phyloP scores from a whole-genome alignment of 2,113 vertebrate genomes.

The Cavia aperea region DNA sequence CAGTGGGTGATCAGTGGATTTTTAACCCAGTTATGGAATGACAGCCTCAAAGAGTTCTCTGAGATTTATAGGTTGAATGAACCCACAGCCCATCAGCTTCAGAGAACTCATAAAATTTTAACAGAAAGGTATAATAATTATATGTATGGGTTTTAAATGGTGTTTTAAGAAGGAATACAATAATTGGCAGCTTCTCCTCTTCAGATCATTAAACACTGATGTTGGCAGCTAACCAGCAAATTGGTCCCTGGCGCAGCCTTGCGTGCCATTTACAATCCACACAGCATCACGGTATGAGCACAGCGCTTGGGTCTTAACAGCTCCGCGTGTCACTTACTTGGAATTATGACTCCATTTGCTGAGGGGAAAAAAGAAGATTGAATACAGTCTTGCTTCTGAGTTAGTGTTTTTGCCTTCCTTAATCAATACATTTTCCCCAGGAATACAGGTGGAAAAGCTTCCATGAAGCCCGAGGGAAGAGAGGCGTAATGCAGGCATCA shows the following conservation, averaged over 20 bases:
- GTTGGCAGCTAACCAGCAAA: constrained; percentile 68
- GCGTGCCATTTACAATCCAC: constrained; percentile 66
- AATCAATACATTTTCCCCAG: constrained; percentile 35
- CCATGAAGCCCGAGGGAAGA: constrained; percentile 22
- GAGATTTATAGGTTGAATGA: constrained; percentile 30
- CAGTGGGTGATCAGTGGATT: not conserved
- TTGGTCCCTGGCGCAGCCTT: constrained; percentile 54
- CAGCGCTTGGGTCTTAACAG: constrained; percentile 45
- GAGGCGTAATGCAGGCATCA: not conserved
- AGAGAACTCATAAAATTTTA: constrained; percentile 52
- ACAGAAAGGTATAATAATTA: constrained; percentile 60
- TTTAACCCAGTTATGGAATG: not conserved
- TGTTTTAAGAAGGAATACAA: constrained; percentile 58
- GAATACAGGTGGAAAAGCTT: constrained; percentile 2
- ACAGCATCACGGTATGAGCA: constrained; percentile 48
- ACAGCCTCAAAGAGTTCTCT: not conserved
- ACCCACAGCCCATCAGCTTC: not conserved
- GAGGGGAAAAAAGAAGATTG: not conserved
- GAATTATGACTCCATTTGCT: constrained; percentile 48
- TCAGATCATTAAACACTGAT: constrained; percentile 70
- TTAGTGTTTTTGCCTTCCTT: constrained; percentile 37
- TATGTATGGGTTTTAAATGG: constrained; percentile 61
- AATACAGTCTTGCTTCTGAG: constrained; percentile 17
- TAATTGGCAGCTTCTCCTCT: constrained; percentile 70
- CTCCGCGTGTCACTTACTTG: constrained; percentile 56